These are phyloP conservation scores for Rhinophrynus dorsalis DNA, from an alignment of 2,797 vertebrate species.

Conservation along the genomic window DNA sequence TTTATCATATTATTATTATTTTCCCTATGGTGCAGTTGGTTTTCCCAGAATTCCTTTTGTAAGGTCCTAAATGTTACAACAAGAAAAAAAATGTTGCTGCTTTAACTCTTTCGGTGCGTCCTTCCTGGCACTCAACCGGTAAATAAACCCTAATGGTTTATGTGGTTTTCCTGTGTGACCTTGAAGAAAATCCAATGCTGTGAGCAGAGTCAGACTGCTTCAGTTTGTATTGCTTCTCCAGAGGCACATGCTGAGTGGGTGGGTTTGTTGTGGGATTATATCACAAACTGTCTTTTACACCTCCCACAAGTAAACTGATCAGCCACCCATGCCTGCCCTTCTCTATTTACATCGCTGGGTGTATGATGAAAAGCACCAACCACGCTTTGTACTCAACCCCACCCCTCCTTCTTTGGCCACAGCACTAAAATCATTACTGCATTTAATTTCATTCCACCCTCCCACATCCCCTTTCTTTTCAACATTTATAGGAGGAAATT, in stretches of 20 bases:
- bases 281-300: slow-evolving; percentile 32
- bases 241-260: slow-evolving; percentile 32
- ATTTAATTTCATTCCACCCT: neutral
- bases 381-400: neutral
- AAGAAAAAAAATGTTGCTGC: too few relatives aligned
- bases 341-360: slow-evolving; percentile 21
- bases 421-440: neutral
- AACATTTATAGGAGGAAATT: neutral
- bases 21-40: too few relatives aligned
- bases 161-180: too few relatives aligned
- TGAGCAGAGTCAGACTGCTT: neutral
- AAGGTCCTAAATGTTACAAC: too few relatives aligned
- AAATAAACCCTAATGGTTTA: too few relatives aligned
- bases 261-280: slow-evolving; percentile 14
- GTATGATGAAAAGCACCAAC: neutral
- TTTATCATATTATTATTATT: too few relatives aligned
- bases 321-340: slow-evolving; percentile 24
- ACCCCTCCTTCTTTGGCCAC: neutral
- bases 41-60: too few relatives aligned
- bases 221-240: slow-evolving; percentile 2
- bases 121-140: too few relatives aligned
- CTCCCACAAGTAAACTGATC: slow-evolving; percentile 38
- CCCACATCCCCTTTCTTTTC: slow-evolving; percentile 11
- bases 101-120: too few relatives aligned
- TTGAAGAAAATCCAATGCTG: neutral